Evolutionary conservation across 2,113 vertebrate species (phyloP).

Genomic region (Neolamprologus hecqui): DNA sequence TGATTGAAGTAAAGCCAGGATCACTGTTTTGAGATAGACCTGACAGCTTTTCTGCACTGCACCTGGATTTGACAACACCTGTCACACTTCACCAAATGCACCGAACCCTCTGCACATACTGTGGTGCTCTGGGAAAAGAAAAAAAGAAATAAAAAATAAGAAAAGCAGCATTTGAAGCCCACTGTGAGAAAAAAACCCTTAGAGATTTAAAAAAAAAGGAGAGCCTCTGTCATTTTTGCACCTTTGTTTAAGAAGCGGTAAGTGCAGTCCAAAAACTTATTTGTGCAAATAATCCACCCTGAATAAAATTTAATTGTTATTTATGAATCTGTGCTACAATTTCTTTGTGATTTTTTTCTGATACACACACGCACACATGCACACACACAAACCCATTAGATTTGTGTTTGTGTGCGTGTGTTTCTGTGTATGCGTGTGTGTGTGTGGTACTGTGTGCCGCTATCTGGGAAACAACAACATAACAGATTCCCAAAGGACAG

Average conservation of each 20-base stretch:
- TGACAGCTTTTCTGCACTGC: slow-evolving; percentile 9
- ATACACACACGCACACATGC: background rate
- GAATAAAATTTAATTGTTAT: background rate
- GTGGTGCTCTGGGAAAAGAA: background rate
- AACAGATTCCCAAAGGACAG: background rate
- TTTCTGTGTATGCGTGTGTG: background rate
- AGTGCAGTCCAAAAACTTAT: background rate
- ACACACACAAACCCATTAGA: background rate
- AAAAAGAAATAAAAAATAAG: background rate
- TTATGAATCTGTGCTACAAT: background rate
- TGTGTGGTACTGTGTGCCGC: background rate
- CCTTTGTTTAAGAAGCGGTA: background rate
- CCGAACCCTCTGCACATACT: background rate
- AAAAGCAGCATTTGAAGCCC: background rate
- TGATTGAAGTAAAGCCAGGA: slow-evolving; percentile 29
- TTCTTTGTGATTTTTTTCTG: background rate
- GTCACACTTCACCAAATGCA: slow-evolving; percentile 29
- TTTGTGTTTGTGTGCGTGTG: background rate
- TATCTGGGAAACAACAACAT: slow-evolving; percentile 12
- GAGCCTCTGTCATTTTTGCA: background rate
- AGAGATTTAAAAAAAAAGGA: background rate
- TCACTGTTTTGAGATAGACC: background rate
- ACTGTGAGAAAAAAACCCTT: background rate
- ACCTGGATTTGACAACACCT: slow-evolving; percentile 41
- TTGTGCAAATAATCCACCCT: background rate